Evolutionary conservation across 2,113 vertebrate species (phyloP).

Genomic region (Motacilla alba): DNA sequence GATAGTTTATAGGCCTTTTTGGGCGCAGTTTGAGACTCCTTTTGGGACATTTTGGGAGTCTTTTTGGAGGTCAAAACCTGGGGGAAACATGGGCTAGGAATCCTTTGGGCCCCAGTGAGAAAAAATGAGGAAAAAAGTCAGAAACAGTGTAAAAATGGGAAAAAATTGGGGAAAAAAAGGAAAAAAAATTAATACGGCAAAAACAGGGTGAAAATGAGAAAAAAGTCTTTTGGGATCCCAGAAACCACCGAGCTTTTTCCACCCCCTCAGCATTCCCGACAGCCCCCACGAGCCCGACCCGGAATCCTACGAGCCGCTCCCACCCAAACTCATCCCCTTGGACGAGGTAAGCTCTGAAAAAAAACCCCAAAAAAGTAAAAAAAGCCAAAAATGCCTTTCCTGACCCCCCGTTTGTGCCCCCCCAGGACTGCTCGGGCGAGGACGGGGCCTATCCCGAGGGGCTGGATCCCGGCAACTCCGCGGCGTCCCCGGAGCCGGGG

Average conservation of each 20-base stretch:
- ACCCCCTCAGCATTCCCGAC: background rate
- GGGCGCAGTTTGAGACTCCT: too few species aligned
- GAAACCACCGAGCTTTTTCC: background rate
- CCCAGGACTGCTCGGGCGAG: conserved; percentile 83
- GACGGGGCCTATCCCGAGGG: conserved; percentile 78
- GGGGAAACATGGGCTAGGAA: too few species aligned
- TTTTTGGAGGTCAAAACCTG: too few species aligned
- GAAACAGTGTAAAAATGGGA: too few species aligned
- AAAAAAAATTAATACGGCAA: too few species aligned
- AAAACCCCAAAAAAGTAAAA: too few species aligned
- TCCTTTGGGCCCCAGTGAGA: too few species aligned
- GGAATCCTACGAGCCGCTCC: background rate
- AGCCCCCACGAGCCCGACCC: background rate
- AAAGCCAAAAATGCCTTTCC: background rate
- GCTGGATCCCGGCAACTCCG: conserved; percentile 63
- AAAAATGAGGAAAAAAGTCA: too few species aligned
- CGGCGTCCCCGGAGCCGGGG: conserved; percentile 57
- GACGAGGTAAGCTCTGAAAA: background rate
- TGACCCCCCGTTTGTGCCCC: background rate
- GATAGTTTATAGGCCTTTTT: too few species aligned
- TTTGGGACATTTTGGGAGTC: too few species aligned
- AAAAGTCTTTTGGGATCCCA: background rate
- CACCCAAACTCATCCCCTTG: background rate
- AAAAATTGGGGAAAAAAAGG: too few species aligned
- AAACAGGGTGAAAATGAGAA: too few species aligned